Evolutionary conservation across 2,888 invertebrate species (phyloP), one percentile per base, ranked within the genome.

Genomic region (Euzetes globulus): DNA sequence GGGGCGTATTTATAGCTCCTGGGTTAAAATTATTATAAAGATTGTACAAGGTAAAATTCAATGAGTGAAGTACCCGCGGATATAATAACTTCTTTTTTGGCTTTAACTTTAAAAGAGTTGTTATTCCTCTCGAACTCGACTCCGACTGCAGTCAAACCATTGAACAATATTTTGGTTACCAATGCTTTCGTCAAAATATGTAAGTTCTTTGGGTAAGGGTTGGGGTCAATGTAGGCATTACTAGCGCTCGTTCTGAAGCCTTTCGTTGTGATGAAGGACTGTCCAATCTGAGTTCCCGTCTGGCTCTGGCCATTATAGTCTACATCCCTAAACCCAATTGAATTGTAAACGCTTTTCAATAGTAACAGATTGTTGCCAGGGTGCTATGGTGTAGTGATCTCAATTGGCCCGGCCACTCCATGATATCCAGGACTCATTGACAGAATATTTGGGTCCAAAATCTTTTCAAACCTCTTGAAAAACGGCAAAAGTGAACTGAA

Each of bases 401-500:
- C n/a, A n/a, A n/a, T n/a, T n/a, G n/a, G 73, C 1, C 73, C 73
- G 0, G 13, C 2, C 15, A 68, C 70, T 11, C 68, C 68, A n/a
- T 73, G 73, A 68, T 65, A 73, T 4, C 73, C 73, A 25, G 47
- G 70, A 63, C 70, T 73, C 41, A 68, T 15, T 4, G 0, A 1
- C 6, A 73, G 68, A 52, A 68, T 45, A 13, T 27, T 22, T 0
- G 47, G 47, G 19, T 63, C 63, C 9, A 45, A 68, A 41, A 68
- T 73, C 22, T 73, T 73, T 50, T 73, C 73, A 0, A 27, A 45
- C 22, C 27, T 63, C 0, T 45, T 68, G n/a, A 68, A 68, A 58
- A 47, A 68, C 11, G 73, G 73, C 45, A 73, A 17, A 9, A 73
- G 11, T n/a, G 19, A 37, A 9, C 45, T 25, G 52, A 68, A 73